phyloP scores from a whole-genome alignment of 1,140 invertebrate genomes.

The Artemia franciscana region DNA sequence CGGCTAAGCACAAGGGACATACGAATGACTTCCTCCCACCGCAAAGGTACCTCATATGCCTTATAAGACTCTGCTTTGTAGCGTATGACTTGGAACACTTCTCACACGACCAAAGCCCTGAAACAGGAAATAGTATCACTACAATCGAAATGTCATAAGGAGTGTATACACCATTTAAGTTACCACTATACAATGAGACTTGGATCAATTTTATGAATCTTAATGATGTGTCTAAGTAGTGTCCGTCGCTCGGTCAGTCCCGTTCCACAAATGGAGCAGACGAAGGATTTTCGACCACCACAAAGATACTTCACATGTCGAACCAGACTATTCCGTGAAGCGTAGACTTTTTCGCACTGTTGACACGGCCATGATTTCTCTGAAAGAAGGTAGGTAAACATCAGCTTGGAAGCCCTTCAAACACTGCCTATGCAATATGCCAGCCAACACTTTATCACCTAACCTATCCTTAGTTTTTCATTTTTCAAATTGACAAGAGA shows the following conservation, averaged over 20 bases:
- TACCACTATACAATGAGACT: background rate
- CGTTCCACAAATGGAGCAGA: constrained; percentile 13
- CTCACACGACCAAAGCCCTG: background rate
- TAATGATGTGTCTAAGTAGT: constrained; percentile 4
- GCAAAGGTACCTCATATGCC: background rate
- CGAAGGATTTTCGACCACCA: constrained; percentile 14
- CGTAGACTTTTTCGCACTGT: background rate
- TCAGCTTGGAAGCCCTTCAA: too few relatives aligned
- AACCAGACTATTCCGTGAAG: background rate
- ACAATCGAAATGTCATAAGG: background rate
- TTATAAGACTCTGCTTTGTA: background rate
- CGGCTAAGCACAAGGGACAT: background rate
- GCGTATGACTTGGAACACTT: background rate
- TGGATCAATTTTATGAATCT: constrained; percentile 2
- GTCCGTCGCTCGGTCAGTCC: constrained; percentile 1
- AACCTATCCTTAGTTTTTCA: too few relatives aligned
- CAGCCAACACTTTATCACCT: too few relatives aligned
- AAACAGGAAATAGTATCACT: background rate
- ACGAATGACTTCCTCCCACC: background rate
- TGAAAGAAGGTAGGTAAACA: background rate
- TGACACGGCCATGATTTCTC: background rate
- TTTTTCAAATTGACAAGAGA: too few relatives aligned
- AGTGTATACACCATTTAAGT: too few relatives aligned
- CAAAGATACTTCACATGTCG: constrained; percentile 14
- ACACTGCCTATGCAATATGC: too few relatives aligned